These are phyloP conservation scores for Drosophila oshimai DNA, from an alignment of 1,140 invertebrate genomes.

Conservation along the genomic window DNA sequence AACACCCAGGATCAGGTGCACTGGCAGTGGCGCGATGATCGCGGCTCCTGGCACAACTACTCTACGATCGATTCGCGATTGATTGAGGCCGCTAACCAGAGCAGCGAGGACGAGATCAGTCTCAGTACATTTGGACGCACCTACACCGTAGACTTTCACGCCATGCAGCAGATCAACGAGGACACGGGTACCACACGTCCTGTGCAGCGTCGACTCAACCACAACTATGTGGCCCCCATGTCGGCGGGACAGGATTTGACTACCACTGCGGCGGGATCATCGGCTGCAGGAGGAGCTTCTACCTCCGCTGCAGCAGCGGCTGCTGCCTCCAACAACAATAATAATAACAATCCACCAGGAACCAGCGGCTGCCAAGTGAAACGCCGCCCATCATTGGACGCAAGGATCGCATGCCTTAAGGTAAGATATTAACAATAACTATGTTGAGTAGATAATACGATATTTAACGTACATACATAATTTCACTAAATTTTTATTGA, in stretches of 20 bases:
- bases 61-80: slow-evolving; percentile 87
- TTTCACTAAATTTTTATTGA: too few relatives aligned
- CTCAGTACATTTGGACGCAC: slow-evolving; percentile 94
- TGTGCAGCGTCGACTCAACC: slow-evolving; percentile 89
- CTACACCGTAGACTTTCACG: slow-evolving; percentile 97
- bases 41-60: slow-evolving; percentile 90
- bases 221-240: slow-evolving; percentile 69
- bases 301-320: slow-evolving; percentile 38
- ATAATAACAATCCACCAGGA: slow-evolving; percentile 24
- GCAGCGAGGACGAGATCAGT: slow-evolving; percentile 97
- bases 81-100: slow-evolving; percentile 94
- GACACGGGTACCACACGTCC: slow-evolving; percentile 96
- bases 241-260: slow-evolving; percentile 66
- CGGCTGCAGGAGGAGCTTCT: slow-evolving; percentile 22
- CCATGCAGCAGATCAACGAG: slow-evolving; percentile 99
- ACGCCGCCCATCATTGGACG: slow-evolving; percentile 83
- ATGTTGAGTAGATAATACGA: too few relatives aligned
- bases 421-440: not conserved
- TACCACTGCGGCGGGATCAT: slow-evolving; percentile 16
- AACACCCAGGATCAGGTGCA: slow-evolving; percentile 90
- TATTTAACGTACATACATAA: too few relatives aligned
- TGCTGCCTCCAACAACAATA: slow-evolving; percentile 34
- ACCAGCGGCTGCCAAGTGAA: slow-evolving; percentile 28
- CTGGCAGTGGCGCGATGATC: slow-evolving; percentile 98
- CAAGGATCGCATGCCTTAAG: slow-evolving; percentile 86